Evolutionary conservation across 2,797 vertebrate genomes (phyloP).

Genomic region (Lithobates sylvaticus): DNA sequence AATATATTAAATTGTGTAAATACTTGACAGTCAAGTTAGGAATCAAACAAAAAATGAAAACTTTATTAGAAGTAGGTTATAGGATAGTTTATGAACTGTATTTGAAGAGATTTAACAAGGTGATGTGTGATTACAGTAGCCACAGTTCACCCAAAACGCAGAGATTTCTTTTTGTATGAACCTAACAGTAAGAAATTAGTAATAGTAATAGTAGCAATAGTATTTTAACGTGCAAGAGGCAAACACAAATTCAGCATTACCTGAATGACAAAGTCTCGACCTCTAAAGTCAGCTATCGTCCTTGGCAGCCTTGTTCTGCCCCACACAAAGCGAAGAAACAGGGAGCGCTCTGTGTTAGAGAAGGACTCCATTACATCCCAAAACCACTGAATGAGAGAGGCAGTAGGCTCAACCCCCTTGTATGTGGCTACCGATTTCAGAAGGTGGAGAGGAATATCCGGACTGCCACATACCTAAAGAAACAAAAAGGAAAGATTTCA

Average conservation of each 20-base stretch:
- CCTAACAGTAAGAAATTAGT: no score
- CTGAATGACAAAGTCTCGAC: slow-evolving; percentile 98
- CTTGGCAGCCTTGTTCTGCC: slow-evolving; percentile 94
- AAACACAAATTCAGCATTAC: slow-evolving; percentile 69
- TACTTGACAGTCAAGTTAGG: no score
- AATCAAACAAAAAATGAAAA: no score
- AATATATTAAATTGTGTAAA: no score
- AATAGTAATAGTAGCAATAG: neutral
- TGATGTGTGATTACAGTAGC: no score
- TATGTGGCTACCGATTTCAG: slow-evolving; percentile 98
- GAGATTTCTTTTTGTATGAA: no score
- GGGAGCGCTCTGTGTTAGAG: slow-evolving; percentile 96
- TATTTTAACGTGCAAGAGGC: neutral
- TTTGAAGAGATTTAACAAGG: no score
- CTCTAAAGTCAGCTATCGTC: slow-evolving; percentile 97
- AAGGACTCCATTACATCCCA: slow-evolving; percentile 99
- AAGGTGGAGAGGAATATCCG: slow-evolving; percentile 96
- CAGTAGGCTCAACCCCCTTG: slow-evolving; percentile 93
- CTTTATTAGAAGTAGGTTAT: no score
- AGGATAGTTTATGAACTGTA: no score
- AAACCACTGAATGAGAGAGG: slow-evolving; percentile 96
- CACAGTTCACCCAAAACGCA: no score
- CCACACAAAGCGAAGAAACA: slow-evolving; percentile 98
- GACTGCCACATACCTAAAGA: slow-evolving; percentile 94
- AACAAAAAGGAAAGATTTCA: neutral